Percentiles rank a stretch among this genome's conserved stretches.
phyloP scores from a whole-genome alignment of 2,888 invertebrate species.

The Tanypteryx hageni region DNA sequence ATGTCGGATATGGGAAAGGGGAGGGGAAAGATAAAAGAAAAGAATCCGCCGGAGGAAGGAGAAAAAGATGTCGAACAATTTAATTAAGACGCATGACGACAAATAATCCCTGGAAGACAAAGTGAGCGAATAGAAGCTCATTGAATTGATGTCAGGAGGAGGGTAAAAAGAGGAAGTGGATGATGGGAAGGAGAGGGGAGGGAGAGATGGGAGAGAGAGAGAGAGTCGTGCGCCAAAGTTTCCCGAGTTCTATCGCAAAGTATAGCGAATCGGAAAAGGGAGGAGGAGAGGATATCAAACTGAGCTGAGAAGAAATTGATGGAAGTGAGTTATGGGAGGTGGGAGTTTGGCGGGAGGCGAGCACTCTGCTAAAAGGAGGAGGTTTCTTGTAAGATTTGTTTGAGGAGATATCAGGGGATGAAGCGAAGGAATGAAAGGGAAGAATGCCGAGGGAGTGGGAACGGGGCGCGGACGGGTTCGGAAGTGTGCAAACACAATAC shows the following conservation, averaged over 20 bases:
- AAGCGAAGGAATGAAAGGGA: conserved; percentile 2
- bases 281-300: neutral
- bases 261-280: neutral
- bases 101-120: conserved; percentile 45
- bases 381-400: neutral
- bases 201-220: neutral
- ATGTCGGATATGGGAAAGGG: neutral
- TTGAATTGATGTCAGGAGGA: neutral
- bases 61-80: conserved; percentile 49
- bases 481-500: conserved; percentile 35
- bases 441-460: neutral
- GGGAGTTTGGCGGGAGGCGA: too few species aligned
- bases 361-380: too few species aligned
- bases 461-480: too few species aligned
- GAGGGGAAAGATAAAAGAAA: neutral
- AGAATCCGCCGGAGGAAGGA: neutral
- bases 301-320: too few species aligned
- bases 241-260: neutral
- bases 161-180: neutral
- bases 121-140: conserved; percentile 36
- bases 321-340: too few species aligned
- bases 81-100: conserved; percentile 55
- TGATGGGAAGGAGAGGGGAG: neutral
- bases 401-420: neutral
- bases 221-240: neutral